A percentile compares a stretch with the other conserved stretches of the same genome.
phyloP scores from a whole-genome alignment of 37 sponge, comb jelly and placozoan genomes.

The Aphrocallistes beatrix region DNA sequence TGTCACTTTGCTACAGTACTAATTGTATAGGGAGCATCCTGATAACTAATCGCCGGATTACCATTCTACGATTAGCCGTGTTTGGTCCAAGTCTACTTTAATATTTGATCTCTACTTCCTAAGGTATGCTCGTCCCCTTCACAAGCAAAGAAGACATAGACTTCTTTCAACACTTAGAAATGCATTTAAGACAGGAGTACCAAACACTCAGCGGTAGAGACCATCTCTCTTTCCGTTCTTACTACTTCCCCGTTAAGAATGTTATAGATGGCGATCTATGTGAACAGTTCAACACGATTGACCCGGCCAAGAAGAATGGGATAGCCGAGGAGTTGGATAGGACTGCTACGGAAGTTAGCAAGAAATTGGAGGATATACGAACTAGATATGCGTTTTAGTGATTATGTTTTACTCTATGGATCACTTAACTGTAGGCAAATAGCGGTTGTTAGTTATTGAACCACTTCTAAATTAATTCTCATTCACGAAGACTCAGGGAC shows the following conservation, averaged over 20 bases:
- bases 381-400: slow-evolving; percentile 86
- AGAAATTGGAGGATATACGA: slow-evolving; percentile 94
- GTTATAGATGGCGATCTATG: slow-evolving; percentile 94
- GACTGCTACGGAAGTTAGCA: slow-evolving; percentile 83
- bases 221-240: slow-evolving; percentile 81
- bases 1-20: background rate
- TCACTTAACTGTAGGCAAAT: no score
- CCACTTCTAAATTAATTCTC: no score
- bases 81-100: no score
- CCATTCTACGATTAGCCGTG: no score
- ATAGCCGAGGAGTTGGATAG: slow-evolving; percentile 89
- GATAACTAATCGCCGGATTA: no score
- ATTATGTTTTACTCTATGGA: no score
- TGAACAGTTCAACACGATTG: slow-evolving; percentile 91
- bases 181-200: slow-evolving; percentile 85
- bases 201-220: slow-evolving; percentile 79
- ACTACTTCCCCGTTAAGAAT: slow-evolving; percentile 78
- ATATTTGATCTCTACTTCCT: background rate
- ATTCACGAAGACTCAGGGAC: no score
- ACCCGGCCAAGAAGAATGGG: slow-evolving; percentile 54
- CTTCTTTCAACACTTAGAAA: slow-evolving; percentile 97
- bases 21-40: no score
- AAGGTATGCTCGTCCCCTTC: slow-evolving; percentile 84
- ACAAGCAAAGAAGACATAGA: slow-evolving; percentile 92
- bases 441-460: no score